A percentile compares a stretch with the other conserved stretches of the same genome.
phyloP scores from a whole-genome alignment of 2,888 invertebrate genomes.

The Furcula furcula region DNA sequence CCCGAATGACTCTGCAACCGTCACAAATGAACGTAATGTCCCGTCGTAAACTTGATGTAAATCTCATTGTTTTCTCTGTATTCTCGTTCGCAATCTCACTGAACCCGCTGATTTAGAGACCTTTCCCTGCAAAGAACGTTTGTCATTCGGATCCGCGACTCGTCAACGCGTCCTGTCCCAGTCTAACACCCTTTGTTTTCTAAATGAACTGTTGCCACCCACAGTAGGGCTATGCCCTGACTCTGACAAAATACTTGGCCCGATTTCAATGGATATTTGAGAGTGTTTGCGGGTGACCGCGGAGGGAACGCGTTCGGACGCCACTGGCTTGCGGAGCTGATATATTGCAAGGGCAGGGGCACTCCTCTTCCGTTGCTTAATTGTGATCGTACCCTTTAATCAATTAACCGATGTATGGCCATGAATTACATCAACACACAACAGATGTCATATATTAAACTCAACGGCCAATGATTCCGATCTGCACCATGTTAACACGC shows the following conservation, averaged over 20 bases:
- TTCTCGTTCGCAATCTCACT: slow-evolving; percentile 5
- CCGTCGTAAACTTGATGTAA: not conserved
- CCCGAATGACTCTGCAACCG: too few relatives aligned
- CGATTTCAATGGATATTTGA: slow-evolving; percentile 22
- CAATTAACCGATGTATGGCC: slow-evolving; percentile 7
- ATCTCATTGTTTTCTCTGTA: slow-evolving; percentile 7
- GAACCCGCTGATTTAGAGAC: slow-evolving; percentile 18
- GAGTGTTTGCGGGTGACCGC: slow-evolving; percentile 15
- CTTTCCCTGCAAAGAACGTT: slow-evolving; percentile 28
- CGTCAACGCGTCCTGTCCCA: slow-evolving; percentile 13
- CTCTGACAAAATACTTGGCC: slow-evolving; percentile 33
- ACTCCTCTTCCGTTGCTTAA: slow-evolving; percentile 11
- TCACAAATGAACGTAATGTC: too few relatives aligned
- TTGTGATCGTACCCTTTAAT: slow-evolving; percentile 14
- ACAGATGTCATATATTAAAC: too few relatives aligned
- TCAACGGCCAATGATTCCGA: too few relatives aligned
- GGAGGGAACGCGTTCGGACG: slow-evolving; percentile 13
- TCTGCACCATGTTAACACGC: too few relatives aligned
- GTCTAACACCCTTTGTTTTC: slow-evolving; percentile 43
- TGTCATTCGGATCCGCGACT: slow-evolving; percentile 27
- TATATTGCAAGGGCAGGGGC: slow-evolving; percentile 17
- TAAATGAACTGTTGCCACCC: slow-evolving; percentile 41
- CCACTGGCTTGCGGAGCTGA: slow-evolving; percentile 10
- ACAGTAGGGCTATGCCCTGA: slow-evolving; percentile 22
- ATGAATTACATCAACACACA: slow-evolving; percentile 1